phyloP scores from a whole-genome alignment of 2,797 vertebrate species.

The Otolemur crassicaudatus region DNA sequence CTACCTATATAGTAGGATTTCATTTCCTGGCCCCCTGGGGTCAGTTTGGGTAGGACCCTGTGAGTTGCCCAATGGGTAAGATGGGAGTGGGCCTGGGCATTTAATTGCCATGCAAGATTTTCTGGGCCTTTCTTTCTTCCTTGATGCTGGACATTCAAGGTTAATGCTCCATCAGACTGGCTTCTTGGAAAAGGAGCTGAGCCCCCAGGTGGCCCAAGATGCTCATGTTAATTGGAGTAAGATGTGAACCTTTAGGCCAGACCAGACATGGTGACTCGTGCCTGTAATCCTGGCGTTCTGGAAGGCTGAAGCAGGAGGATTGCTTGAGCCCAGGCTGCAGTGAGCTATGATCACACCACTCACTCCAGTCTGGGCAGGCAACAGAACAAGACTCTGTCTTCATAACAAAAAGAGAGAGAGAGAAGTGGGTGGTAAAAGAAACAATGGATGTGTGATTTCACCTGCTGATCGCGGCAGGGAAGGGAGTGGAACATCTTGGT shows the following conservation, averaged over 20 bases:
- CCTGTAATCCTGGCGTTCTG: not conserved
- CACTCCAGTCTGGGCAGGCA: not conserved
- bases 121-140: not conserved
- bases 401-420: not conserved
- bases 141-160: not conserved
- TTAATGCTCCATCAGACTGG: not conserved
- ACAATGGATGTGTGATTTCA: not conserved
- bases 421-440: not conserved
- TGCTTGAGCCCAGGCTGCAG: not conserved
- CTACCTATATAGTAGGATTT: not conserved
- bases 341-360: not conserved
- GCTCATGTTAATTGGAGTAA: not conserved
- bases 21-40: not conserved
- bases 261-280: not conserved
- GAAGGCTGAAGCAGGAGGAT: not conserved
- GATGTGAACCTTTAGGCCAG: not conserved
- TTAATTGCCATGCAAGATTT: not conserved
- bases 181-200: not conserved
- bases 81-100: not conserved
- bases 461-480: not conserved
- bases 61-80: not conserved
- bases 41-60: not conserved
- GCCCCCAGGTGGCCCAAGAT: not conserved
- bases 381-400: not conserved
- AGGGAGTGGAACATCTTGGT: rapidly evolving